phyloP scores from a whole-genome alignment of 2,797 vertebrate genomes.

The Potorous gilbertii region DNA sequence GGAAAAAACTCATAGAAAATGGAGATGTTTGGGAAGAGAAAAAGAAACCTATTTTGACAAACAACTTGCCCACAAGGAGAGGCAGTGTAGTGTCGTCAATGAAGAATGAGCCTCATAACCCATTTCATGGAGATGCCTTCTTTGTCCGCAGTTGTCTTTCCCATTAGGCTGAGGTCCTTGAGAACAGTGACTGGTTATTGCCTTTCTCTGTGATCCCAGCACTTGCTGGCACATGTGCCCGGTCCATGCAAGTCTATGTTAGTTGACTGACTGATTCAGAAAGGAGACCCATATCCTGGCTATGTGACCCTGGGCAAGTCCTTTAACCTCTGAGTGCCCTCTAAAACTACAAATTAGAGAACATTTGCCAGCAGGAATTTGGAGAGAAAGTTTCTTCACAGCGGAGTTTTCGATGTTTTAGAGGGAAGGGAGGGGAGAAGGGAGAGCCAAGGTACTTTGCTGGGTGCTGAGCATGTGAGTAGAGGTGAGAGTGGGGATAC shows the following conservation, averaged over 20 bases:
- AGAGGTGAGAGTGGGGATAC: slow-evolving; percentile 15
- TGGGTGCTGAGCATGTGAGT: background rate
- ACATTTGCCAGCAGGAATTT: background rate
- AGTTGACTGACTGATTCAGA: background rate
- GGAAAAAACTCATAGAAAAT: background rate
- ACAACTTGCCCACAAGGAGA: background rate
- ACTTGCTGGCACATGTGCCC: background rate
- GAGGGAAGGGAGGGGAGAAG: background rate
- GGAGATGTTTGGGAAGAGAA: background rate
- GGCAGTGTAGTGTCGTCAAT: background rate
- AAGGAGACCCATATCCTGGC: background rate
- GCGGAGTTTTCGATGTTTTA: background rate
- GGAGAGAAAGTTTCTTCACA: background rate
- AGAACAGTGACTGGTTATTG: background rate
- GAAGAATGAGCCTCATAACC: background rate
- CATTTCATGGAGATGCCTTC: background rate
- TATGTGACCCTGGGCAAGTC: background rate
- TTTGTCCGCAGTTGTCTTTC: background rate
- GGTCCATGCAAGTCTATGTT: background rate
- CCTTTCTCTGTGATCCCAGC: background rate
- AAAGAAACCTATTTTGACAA: background rate
- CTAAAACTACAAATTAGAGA: background rate
- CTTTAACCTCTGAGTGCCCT: background rate
- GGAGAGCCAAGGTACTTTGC: background rate
- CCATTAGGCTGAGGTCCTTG: background rate